Evolutionary conservation across 2,888 invertebrate species (phyloP).

Genomic region (Coremacera marginata): DNA sequence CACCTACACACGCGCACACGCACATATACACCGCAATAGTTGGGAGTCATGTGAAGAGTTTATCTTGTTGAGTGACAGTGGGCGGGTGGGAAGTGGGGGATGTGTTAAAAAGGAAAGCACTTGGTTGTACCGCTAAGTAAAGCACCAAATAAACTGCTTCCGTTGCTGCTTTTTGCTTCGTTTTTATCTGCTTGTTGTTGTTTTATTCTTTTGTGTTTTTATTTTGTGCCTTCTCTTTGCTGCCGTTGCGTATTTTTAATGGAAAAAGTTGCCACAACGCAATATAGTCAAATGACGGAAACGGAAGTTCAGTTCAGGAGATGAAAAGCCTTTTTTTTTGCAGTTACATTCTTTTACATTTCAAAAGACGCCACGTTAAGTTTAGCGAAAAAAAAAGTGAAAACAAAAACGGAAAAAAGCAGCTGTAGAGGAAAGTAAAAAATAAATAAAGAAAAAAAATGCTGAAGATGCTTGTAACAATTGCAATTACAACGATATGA

Average conservation of each 20-base stretch:
- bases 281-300: slow-evolving; percentile 32
- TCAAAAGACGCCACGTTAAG: neutral
- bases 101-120: no score
- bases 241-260: slow-evolving; percentile 25
- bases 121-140: neutral
- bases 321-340: slow-evolving; percentile 32
- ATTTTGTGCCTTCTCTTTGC: neutral
- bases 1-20: no score
- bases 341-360: neutral
- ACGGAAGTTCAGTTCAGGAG: slow-evolving; percentile 37
- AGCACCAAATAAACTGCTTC: slow-evolving; percentile 32
- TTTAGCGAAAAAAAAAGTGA: neutral
- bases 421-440: neutral
- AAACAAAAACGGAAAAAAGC: neutral
- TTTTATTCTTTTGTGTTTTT: neutral
- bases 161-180: neutral
- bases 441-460: neutral
- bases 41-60: no score
- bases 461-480: slow-evolving; percentile 24
- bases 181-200: neutral
- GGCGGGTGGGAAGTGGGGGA: no score
- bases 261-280: slow-evolving; percentile 31
- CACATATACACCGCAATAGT: no score
- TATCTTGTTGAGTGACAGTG: no score
- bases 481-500: slow-evolving; percentile 35